phyloP scores from a whole-genome alignment of 2,797 vertebrate species.

The Tolypeutes matacus region DNA sequence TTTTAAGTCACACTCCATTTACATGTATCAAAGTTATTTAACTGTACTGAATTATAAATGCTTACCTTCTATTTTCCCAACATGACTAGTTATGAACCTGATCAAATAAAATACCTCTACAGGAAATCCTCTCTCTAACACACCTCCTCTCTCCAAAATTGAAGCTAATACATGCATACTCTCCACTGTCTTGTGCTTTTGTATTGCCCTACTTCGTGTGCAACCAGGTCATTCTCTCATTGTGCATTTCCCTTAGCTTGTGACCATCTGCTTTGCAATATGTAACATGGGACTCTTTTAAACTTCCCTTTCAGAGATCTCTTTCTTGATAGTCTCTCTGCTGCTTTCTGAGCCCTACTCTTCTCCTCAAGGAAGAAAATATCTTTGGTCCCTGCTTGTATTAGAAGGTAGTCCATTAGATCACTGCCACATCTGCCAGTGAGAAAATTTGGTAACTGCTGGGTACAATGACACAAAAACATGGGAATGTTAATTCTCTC shows the following conservation, averaged over 20 bases:
- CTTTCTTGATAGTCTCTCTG: neutral
- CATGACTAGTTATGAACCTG: neutral
- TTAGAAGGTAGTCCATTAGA: neutral
- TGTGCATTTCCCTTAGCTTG: slow-evolving; percentile 31
- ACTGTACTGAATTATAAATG: slow-evolving; percentile 3
- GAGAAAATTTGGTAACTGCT: neutral
- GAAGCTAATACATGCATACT: neutral
- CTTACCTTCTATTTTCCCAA: slow-evolving; percentile 13
- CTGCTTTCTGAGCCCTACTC: neutral
- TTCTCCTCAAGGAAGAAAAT: neutral
- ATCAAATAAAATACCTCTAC: slow-evolving; percentile 32
- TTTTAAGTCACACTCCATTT: slow-evolving; percentile 41
- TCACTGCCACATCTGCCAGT: neutral
- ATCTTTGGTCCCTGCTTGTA: neutral
- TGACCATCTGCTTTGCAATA: neutral
- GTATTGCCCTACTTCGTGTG: neutral
- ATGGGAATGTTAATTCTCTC: neutral
- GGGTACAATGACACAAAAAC: neutral
- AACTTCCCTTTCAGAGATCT: neutral
- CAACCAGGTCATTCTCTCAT: neutral
- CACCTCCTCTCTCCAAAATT: neutral
- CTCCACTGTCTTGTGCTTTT: neutral
- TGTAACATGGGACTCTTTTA: neutral
- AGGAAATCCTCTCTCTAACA: slow-evolving; percentile 21
- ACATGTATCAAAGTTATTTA: neutral